These are phyloP conservation scores for Xanthostigma xanthostigma DNA, from an alignment of 2,888 invertebrate species.

Conservation along the genomic window DNA sequence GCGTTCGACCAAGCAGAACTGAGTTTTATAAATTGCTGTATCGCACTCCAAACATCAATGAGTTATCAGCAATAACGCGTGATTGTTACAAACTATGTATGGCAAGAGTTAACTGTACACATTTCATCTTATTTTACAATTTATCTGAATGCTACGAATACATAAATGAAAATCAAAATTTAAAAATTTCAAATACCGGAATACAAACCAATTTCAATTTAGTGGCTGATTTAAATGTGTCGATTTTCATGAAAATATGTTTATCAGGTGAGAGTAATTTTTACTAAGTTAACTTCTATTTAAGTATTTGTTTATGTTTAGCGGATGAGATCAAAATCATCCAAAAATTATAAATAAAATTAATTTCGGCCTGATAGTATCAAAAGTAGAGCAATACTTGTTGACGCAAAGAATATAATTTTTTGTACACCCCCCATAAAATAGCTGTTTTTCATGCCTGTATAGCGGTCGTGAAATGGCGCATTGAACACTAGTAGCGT, in stretches of 20 bases:
- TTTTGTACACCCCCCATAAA: too few relatives aligned
- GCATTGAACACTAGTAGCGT: too few relatives aligned
- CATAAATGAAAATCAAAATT: slow-evolving; percentile 13
- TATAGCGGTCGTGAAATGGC: too few relatives aligned
- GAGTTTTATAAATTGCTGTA: slow-evolving; percentile 17
- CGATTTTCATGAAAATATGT: slow-evolving; percentile 52
- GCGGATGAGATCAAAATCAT: not conserved
- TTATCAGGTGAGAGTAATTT: slow-evolving; percentile 32
- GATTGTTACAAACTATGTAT: slow-evolving; percentile 25
- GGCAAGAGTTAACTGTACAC: slow-evolving; percentile 20
- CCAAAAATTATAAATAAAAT: not conserved
- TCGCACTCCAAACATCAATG: slow-evolving; percentile 11
- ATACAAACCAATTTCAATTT: slow-evolving; percentile 20
- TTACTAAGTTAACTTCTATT: not conserved
- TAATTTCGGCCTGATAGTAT: too few relatives aligned
- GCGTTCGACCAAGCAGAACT: slow-evolving; percentile 20
- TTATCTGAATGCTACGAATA: slow-evolving; percentile 25
- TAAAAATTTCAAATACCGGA: slow-evolving; percentile 6
- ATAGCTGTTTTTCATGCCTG: too few relatives aligned
- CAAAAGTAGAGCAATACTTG: too few relatives aligned
- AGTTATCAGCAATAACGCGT: slow-evolving; percentile 20
- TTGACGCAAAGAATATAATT: too few relatives aligned
- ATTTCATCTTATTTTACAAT: slow-evolving; percentile 26
- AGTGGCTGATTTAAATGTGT: slow-evolving; percentile 37
- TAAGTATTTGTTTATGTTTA: slow-evolving; percentile 1